Evolutionary conservation across 2,888 invertebrate species (phyloP), one percentile per base, ranked within the genome.

Genomic region (Julus scanicus): DNA sequence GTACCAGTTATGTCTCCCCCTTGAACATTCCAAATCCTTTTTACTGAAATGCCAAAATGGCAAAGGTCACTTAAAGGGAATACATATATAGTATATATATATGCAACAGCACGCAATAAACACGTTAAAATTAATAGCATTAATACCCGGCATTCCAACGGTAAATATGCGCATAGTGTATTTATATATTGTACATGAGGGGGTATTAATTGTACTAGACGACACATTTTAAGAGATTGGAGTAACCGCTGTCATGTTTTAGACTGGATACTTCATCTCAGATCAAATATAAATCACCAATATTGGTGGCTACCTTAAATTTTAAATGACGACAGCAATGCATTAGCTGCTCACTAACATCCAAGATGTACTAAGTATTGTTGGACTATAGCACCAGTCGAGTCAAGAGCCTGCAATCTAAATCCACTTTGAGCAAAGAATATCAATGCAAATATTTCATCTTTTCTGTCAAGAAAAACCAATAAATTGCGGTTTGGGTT

Each of bases 51-150:
- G 80, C 80, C 80, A 80, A 80, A 37, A 80, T 80, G 80, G 80
- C 80, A 80, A 80, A 80, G 80, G 80, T 37, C 80, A 80, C 80
- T 80, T 80, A 80, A 80, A 80, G 80, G 80, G 80, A 80, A 80
- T 80, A 80, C 37, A 80, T n/a, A n/a, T n/a, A n/a, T n/a, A n/a
- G n/a, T n/a, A 2, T 63, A 6, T 63, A 63, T 37, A 80, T 80
- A 80, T 80, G 29, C 80, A 80, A 80, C 37, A 80, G 80, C 37
- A 80, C 80, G 80, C 37, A 80, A 80, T 37, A 13, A 80, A 80
- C 80, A 80, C 80, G 13, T 80, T 80, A 80, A 80, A 80, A 80
- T 37, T 37, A 37, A 80, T 80, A 80, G 37, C 80, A 80, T 80
- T 37, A 37, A 80, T 80, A 80, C 80, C 80, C 80, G 80, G 80